Evolutionary conservation across 2,888 invertebrate genomes (phyloP), one percentile per base, ranked within the genome.

Genomic region (Watsonalla binaria): DNA sequence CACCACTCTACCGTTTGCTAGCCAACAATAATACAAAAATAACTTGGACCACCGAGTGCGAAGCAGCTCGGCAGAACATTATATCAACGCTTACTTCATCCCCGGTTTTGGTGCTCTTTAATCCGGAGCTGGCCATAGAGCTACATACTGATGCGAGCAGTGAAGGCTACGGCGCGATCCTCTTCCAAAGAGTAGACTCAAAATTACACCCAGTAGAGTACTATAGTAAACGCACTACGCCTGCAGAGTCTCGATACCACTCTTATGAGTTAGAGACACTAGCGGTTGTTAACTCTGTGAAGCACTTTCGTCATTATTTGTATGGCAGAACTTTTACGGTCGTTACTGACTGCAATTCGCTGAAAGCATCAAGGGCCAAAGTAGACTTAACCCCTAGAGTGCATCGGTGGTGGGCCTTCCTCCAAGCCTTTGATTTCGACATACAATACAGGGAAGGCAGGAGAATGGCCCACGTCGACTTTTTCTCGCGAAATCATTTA

Each of bases 71-170:
- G 6, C 57, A 66, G 45, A 24, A 60, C 0, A 34, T 68, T 0
- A 63, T 68, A 8, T 15, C 48, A 0, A 33, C 53, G 9, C 45
- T 70, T 6, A 70, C 66, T 0, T 34, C 6, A 0, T 45, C 56
- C 0, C 65, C 68, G 0, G 56, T 70, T 6, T 46, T 64, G 0
- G 58, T 15, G 5, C 63, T 65, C 50, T 69, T 60, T 53, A 51
- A 66, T 33, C 62, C 67, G 0, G 46, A 59, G 0, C 45, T 46
- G 0, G 59, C 62, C 0, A 47, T 52, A 0, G 67, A 68, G 35
- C 34, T 70, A 0, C 66, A 67, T 42, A 65, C 65, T 0, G 68
- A 68, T 45, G 70, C 70, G 0, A 66, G 66, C 35, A 9, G 53
- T 0, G 46, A 46, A 0, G 67, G 66, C 0, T 69, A 66, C 47